A percentile compares a stretch with the other conserved stretches of the same genome.
Evolutionary conservation across 2,888 invertebrate species (phyloP).

Genomic region (Nemotelus nigrinus): DNA sequence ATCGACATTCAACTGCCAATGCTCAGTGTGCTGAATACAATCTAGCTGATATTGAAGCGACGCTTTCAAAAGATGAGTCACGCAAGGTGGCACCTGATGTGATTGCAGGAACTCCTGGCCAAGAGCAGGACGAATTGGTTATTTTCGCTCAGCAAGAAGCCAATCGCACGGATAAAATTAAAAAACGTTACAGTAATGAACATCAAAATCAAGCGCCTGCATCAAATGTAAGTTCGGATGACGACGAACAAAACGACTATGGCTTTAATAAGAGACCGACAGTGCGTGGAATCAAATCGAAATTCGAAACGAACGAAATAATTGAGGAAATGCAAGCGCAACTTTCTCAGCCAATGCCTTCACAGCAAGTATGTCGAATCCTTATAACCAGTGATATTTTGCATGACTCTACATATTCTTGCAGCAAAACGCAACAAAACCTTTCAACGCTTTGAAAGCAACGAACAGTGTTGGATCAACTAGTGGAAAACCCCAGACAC

Average conservation of each 20-base stretch:
- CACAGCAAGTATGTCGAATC: conserved; percentile 50
- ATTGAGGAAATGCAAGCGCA: conserved; percentile 84
- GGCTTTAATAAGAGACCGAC: conserved; percentile 90
- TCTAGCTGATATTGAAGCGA: conserved; percentile 70
- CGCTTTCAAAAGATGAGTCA: conserved; percentile 68
- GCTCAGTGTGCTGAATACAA: conserved; percentile 75
- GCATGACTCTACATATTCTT: conserved; percentile 32
- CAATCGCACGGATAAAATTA: conserved; percentile 81
- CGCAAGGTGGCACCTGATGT: conserved; percentile 78
- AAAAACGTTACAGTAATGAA: conserved; percentile 76
- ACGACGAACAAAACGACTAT: conserved; percentile 87
- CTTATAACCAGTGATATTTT: conserved; percentile 30
- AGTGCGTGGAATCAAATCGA: conserved; percentile 88
- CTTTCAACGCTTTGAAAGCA: conserved; percentile 21
- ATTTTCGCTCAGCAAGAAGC: conserved; percentile 88
- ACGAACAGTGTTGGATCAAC: conserved; percentile 55
- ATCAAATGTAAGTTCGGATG: conserved; percentile 65
- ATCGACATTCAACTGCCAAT: conserved; percentile 71
- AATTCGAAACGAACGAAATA: conserved; percentile 83
- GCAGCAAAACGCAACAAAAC: conserved; percentile 30
- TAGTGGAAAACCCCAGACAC: conserved; percentile 59
- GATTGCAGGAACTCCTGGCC: conserved; percentile 72
- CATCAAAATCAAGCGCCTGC: conserved; percentile 56
- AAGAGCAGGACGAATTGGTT: conserved; percentile 79
- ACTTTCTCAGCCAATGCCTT: conserved; percentile 57